These are phyloP conservation scores for Squalus acanthias DNA, from an alignment of 2,797 vertebrate genomes.

Conservation along the genomic window DNA sequence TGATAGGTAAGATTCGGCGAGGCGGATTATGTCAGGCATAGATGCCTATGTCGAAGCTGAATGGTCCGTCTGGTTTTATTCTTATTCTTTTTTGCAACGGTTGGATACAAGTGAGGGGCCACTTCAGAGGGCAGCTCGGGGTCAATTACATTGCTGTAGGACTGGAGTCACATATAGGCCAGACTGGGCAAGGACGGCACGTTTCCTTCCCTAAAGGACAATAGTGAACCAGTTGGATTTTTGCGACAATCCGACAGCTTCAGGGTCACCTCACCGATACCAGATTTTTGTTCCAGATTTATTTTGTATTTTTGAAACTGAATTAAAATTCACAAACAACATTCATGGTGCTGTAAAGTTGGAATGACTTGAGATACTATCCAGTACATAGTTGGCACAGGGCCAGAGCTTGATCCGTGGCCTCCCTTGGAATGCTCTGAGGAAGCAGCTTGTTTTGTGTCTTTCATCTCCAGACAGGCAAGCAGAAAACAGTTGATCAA, in stretches of 20 bases:
- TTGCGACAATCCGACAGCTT: no score
- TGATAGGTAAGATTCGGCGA: no score
- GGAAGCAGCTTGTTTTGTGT: not conserved
- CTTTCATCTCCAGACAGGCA: not conserved
- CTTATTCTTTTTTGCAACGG: no score
- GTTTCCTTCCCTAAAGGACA: not conserved
- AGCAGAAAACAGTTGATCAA: not conserved
- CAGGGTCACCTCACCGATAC: not conserved
- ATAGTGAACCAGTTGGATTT: not conserved
- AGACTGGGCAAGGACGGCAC: not conserved
- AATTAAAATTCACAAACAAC: not conserved
- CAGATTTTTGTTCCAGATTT: not conserved
- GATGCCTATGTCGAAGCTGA: no score
- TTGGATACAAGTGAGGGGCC: not conserved
- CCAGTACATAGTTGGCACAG: not conserved
- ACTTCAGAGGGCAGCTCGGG: not conserved
- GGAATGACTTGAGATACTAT: not conserved
- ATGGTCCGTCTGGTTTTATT: no score
- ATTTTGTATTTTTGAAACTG: not conserved
- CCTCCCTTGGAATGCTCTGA: not conserved
- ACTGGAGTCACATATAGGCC: not conserved
- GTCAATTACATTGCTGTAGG: no score
- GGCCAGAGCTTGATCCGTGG: not conserved
- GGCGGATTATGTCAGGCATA: no score
- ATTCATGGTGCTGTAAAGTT: not conserved